These are phyloP conservation scores for Eupleurogrammus muticus DNA, from an alignment of 2,797 vertebrate species.

Conservation along the genomic window DNA sequence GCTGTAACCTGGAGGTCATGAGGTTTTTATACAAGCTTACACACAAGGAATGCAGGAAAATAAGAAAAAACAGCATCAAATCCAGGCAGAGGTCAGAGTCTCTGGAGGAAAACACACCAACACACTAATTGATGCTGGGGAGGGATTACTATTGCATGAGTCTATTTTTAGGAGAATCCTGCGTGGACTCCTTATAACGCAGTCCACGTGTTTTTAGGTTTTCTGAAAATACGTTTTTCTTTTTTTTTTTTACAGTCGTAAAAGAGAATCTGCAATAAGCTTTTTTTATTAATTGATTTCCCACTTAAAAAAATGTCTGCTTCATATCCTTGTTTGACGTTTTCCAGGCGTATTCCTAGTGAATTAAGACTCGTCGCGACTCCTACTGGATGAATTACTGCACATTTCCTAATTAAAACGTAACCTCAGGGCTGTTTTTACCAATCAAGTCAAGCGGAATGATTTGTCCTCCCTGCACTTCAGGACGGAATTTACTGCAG, in stretches of 20 bases:
- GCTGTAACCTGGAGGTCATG: too few species aligned
- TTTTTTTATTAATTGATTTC: slow-evolving; percentile 5
- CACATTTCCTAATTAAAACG: slow-evolving; percentile 56
- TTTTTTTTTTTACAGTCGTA: neutral
- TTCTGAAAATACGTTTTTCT: too few species aligned
- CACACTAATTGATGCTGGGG: too few species aligned
- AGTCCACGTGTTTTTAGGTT: too few species aligned
- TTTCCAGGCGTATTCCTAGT: slow-evolving; percentile 38
- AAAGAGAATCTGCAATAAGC: neutral
- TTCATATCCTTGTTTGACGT: slow-evolving; percentile 17
- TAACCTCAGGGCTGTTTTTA: slow-evolving; percentile 49
- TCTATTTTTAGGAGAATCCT: too few species aligned
- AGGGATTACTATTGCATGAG: too few species aligned
- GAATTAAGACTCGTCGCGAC: slow-evolving; percentile 40
- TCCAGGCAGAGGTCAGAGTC: too few species aligned
- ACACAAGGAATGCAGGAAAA: too few species aligned
- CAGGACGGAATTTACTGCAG: slow-evolving; percentile 19
- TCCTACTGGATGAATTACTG: slow-evolving; percentile 25
- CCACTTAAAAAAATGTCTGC: slow-evolving; percentile 10
- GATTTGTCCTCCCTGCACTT: slow-evolving; percentile 16
- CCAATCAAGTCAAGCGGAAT: slow-evolving; percentile 44
- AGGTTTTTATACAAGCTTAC: too few species aligned
- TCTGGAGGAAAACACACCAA: too few species aligned
- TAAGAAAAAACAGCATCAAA: too few species aligned
- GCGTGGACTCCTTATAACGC: too few species aligned